Percentiles rank a stretch among this genome's conserved stretches.
These are phyloP conservation scores for Silvanus unidentatus DNA, from an alignment of 2,888 invertebrate species.

Conservation along the genomic window DNA sequence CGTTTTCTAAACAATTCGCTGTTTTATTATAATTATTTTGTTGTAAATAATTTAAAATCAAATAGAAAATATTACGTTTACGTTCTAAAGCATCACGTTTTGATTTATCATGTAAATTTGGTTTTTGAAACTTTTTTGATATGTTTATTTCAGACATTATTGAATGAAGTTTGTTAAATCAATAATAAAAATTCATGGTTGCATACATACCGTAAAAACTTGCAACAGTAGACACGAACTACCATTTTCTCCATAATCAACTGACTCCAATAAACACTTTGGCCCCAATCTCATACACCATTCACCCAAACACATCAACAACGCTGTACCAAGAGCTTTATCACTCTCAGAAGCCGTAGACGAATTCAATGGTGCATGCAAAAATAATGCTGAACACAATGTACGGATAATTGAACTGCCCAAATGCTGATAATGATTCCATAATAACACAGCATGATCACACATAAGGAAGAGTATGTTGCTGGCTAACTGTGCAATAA, in stretches of 20 bases:
- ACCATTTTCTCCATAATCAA: slow-evolving; percentile 44
- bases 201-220: slow-evolving; percentile 60
- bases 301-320: slow-evolving; percentile 85
- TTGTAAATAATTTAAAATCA: slow-evolving; percentile 62
- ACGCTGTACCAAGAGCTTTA: slow-evolving; percentile 69
- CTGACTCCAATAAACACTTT: slow-evolving; percentile 53
- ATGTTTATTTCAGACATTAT: no score
- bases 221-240: slow-evolving; percentile 53
- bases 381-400: slow-evolving; percentile 45
- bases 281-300: slow-evolving; percentile 86
- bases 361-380: slow-evolving; percentile 48
- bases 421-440: slow-evolving; percentile 63
- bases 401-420: slow-evolving; percentile 55
- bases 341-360: slow-evolving; percentile 55
- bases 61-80: slow-evolving; percentile 53
- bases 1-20: slow-evolving; percentile 60
- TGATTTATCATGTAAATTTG: slow-evolving; percentile 26
- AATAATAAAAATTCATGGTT: background rate
- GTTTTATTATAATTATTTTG: slow-evolving; percentile 61
- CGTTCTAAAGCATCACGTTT: slow-evolving; percentile 42
- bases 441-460: slow-evolving; percentile 70
- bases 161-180: no score
- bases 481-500: slow-evolving; percentile 77
- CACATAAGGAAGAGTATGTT: slow-evolving; percentile 73
- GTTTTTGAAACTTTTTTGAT: background rate